phyloP scores from a whole-genome alignment of 2,888 invertebrate genomes.

The Drosophila fungiperda region DNA sequence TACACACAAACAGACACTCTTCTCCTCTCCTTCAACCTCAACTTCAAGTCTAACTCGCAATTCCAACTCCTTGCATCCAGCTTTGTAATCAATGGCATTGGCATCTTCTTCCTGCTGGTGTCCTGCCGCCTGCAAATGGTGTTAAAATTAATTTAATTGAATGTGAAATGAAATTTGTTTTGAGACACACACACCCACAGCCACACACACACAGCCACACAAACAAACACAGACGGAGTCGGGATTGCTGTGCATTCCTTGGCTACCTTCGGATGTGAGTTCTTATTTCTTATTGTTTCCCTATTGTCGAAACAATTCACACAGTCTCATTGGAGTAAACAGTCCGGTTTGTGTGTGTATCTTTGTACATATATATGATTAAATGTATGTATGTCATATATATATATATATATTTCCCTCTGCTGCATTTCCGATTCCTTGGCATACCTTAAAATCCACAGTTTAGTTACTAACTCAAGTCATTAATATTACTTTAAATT shows the following conservation, averaged over 20 bases:
- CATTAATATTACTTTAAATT: no score
- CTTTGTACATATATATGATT: not conserved
- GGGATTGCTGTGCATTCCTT: conserved; percentile 70
- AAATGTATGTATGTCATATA: no score
- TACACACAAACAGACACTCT: conserved; percentile 4
- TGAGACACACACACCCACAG: conserved; percentile 65
- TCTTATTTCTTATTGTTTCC: conserved; percentile 61
- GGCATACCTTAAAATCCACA: no score
- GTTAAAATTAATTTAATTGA: conserved; percentile 83
- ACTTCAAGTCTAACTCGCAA: conserved; percentile 1
- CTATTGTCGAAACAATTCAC: conserved; percentile 57
- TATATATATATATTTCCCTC: not conserved
- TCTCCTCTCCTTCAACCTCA: conserved; percentile 18
- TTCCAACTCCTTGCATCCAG: conserved; percentile 42
- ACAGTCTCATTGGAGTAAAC: conserved; percentile 35
- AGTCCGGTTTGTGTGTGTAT: conserved; percentile 1
- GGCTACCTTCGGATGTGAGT: conserved; percentile 47
- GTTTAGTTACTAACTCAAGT: no score
- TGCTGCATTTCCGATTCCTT: not conserved
- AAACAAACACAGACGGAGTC: conserved; percentile 29
- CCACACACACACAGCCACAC: conserved; percentile 15
- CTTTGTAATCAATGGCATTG: conserved; percentile 75
- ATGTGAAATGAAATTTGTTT: conserved; percentile 83
- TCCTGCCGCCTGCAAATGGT: conserved; percentile 74
- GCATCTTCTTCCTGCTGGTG: conserved; percentile 55